phyloP scores from a whole-genome alignment of 2,113 vertebrate species.

The Felis chaus region DNA sequence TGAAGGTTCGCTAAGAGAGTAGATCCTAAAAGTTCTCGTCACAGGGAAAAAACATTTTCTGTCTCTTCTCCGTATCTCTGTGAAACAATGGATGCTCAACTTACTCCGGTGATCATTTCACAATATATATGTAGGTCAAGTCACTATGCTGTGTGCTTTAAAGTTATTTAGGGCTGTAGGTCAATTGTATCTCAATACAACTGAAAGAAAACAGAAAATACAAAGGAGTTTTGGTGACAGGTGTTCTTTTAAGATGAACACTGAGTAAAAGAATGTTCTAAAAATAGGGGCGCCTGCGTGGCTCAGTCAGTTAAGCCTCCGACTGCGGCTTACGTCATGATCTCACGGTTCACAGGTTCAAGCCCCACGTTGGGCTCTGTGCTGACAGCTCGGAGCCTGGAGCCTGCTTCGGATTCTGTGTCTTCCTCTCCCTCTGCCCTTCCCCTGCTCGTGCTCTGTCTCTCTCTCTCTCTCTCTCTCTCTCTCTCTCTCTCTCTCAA shows the following conservation, averaged over 20 bases:
- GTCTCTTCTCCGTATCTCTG: background rate
- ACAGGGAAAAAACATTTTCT: background rate
- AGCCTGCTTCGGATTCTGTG: too few species aligned
- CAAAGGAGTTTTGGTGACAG: background rate
- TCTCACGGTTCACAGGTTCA: too few species aligned
- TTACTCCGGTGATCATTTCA: background rate
- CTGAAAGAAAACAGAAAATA: background rate
- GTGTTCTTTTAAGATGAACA: background rate
- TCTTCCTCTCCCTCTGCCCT: too few species aligned
- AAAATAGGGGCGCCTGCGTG: too few species aligned
- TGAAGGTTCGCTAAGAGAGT: background rate
- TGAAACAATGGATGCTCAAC: background rate
- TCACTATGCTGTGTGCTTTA: background rate
- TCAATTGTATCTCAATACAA: background rate
- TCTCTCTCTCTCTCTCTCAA: too few species aligned
- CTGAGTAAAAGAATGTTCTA: background rate
- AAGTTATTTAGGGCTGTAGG: background rate
- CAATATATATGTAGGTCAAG: background rate
- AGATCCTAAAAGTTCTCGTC: background rate
- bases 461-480: too few species aligned
- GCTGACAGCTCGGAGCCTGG: too few species aligned
- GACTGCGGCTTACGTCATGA: too few species aligned
- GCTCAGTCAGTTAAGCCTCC: too few species aligned
- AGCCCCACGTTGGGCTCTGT: too few species aligned
- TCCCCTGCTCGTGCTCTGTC: too few species aligned